These are phyloP conservation scores for Chelonus formosanus DNA, from an alignment of 2,888 invertebrate species.

Conservation along the genomic window DNA sequence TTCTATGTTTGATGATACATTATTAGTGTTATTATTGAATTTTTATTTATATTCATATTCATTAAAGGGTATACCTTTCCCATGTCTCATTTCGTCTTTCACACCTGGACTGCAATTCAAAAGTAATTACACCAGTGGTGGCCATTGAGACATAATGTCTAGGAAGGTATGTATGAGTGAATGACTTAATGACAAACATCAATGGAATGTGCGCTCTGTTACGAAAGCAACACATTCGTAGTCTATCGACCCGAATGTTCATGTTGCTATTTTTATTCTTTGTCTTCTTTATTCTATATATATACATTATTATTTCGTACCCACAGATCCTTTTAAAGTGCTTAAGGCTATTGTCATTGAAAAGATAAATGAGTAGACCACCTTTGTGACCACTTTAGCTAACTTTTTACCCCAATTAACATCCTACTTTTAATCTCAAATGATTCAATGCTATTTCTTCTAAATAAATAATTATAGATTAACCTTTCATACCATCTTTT, in stretches of 20 bases:
- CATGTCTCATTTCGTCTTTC: no score
- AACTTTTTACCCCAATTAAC: background rate
- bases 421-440: conserved; percentile 7
- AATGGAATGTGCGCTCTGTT: background rate
- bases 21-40: no score
- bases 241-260: conserved; percentile 11
- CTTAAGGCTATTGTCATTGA: background rate
- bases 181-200: conserved; percentile 5
- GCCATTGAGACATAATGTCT: no score
- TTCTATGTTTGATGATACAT: no score
- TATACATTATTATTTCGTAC: background rate
- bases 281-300: background rate
- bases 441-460: background rate
- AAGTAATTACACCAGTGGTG: no score
- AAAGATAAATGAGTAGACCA: conserved; percentile 9
- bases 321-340: background rate
- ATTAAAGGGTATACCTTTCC: no score
- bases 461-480: no score
- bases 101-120: no score
- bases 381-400: background rate
- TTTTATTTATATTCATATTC: no score
- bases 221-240: background rate
- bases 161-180: background rate
- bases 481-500: no score
- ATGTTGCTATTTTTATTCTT: background rate